Conservation (phyloP, 2,888 invertebrate genomes). For the Chirona hameri region DNA sequence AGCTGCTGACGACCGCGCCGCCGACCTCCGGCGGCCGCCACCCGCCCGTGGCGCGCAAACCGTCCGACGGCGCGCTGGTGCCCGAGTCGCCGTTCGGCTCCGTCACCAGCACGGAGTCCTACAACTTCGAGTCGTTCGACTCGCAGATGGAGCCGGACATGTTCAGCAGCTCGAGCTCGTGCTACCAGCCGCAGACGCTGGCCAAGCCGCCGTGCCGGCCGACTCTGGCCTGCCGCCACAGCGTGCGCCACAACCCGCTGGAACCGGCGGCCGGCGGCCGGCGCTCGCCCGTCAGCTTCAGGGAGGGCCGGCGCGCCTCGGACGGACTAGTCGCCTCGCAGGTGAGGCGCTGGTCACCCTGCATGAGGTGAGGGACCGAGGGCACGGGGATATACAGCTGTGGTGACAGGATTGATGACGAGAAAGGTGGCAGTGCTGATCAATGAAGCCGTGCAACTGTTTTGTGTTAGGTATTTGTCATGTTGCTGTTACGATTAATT, state of each 20-base stretch:
- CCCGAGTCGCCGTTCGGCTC: conserved; percentile 69
- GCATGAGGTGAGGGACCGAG: background rate
- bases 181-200: conserved; percentile 55
- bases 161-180: conserved; percentile 78
- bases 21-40: conserved; percentile 42
- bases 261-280: conserved; percentile 42
- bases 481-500: too few relatives aligned
- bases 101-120: conserved; percentile 61
- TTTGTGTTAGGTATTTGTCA: too few relatives aligned
- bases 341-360: background rate
- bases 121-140: conserved; percentile 63
- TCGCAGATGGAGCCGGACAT: conserved; percentile 55
- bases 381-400: too few relatives aligned
- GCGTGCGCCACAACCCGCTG: conserved; percentile 29
- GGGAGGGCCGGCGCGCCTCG: conserved; percentile 68
- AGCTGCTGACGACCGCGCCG: conserved; percentile 3
- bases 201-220: conserved; percentile 48
- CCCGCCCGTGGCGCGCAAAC: conserved; percentile 68
- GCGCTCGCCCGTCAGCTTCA: conserved; percentile 78
- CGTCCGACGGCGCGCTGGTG: conserved; percentile 72
- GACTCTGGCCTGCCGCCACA: conserved; percentile 57
- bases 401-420: too few relatives aligned
- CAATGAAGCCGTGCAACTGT: too few relatives aligned
- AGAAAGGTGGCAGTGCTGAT: too few relatives aligned
- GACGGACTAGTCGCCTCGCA: conserved; percentile 71